Percentiles rank a stretch among this genome's conserved stretches.
Evolutionary conservation across 1,140 invertebrate genomes (phyloP).

Genomic region (Brachionus rotundiformis): DNA sequence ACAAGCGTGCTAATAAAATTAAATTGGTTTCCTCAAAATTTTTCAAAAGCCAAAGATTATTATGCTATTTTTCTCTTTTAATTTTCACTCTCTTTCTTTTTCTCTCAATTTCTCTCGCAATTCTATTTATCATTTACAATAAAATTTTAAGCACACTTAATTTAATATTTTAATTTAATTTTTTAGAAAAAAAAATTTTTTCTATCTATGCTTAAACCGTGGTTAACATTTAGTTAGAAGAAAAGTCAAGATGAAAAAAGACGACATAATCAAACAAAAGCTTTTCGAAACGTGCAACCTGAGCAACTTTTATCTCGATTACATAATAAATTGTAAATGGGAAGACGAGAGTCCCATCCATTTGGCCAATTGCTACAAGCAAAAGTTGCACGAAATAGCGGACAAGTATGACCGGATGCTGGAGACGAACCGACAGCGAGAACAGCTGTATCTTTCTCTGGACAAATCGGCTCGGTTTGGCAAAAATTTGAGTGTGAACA

Average conservation of each 20-base stretch:
- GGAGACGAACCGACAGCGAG: slow-evolving; percentile 9
- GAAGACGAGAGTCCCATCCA: slow-evolving; percentile 45
- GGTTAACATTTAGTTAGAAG: slow-evolving; percentile 25
- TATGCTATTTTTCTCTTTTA: not conserved
- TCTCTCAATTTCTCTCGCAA: not conserved
- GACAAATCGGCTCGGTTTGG: not conserved
- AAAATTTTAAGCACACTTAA: not conserved
- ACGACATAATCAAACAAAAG: slow-evolving; percentile 48
- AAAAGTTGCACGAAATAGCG: slow-evolving; percentile 36
- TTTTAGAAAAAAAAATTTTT: not conserved
- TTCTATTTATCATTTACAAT: not conserved
- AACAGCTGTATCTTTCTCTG: slow-evolving; percentile 10
- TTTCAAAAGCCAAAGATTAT: not conserved
- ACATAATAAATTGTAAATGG: slow-evolving; percentile 34
- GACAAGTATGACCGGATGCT: slow-evolving; percentile 47
- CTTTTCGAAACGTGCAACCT: slow-evolving; percentile 43
- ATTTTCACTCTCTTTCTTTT: not conserved
- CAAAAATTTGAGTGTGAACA: not conserved
- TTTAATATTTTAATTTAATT: slow-evolving; percentile 12
- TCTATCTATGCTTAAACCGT: slow-evolving; percentile 40
- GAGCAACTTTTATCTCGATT: slow-evolving; percentile 42
- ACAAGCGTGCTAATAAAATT: not conserved
- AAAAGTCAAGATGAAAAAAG: slow-evolving; percentile 49
- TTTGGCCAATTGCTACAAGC: slow-evolving; percentile 31
- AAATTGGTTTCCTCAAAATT: not conserved